Conservation (phyloP, 2,113 vertebrate species). For the Eretmochelys imbricata region DNA sequence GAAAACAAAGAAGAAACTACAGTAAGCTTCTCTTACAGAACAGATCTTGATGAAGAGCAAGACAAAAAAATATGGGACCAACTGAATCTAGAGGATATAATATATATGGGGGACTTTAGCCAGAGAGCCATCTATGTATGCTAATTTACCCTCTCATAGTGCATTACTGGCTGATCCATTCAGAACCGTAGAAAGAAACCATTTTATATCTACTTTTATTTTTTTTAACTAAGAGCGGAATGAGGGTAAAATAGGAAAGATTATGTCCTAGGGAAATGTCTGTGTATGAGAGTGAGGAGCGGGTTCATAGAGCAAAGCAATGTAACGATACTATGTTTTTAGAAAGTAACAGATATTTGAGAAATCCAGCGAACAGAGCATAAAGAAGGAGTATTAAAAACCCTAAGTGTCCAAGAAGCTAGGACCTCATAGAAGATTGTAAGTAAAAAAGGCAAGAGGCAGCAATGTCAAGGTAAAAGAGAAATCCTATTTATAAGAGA, state of each 20-base stretch:
- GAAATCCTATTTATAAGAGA: not conserved
- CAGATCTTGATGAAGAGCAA: not conserved
- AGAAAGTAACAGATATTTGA: not conserved
- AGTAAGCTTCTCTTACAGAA: not conserved
- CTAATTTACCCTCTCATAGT: not conserved
- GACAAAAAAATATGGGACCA: too few relatives aligned
- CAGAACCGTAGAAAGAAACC: too few relatives aligned
- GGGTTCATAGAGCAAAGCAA: not conserved
- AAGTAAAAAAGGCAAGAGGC: not conserved
- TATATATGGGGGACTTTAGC: not conserved
- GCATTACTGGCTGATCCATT: not conserved
- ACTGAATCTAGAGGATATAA: not conserved
- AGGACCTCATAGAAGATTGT: not conserved
- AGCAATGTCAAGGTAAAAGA: not conserved
- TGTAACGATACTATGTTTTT: not conserved
- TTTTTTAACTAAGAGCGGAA: not conserved
- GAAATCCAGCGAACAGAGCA: not conserved
- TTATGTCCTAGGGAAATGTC: not conserved
- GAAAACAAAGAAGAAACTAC: not conserved
- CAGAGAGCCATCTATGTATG: not conserved
- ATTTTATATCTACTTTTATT: too few relatives aligned
- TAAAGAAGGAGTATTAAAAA: not conserved
- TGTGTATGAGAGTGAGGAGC: not conserved
- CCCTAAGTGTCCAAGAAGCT: not conserved
- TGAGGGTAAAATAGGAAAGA: not conserved